Base-by-base conservation (phyloP, 2,888 invertebrate genomes). In the Tortricodes alternella region DNA sequence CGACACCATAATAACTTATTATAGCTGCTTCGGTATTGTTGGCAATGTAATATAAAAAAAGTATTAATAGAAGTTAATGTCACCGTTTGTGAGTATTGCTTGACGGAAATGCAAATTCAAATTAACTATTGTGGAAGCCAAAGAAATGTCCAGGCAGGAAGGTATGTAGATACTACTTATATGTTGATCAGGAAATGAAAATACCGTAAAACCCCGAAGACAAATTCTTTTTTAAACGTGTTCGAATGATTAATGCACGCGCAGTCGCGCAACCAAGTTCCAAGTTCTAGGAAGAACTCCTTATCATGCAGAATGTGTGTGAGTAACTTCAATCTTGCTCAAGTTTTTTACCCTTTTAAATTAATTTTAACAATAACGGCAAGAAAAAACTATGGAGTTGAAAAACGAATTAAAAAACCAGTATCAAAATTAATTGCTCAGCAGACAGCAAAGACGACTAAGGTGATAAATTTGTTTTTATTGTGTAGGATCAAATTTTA, bases 241-340 rank as follows among this genome's bases (percentile, higher is more conserved):
- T 50, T 38, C 9, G 11, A 50, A 38, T 56, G 56, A 49, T 50
- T 49, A 43, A 50, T 50, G 32, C 41, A 53, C 23, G 46, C 8
- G 6, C n/a, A n/a, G n/a, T n/a, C n/a, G n/a, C n/a, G n/a, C 16
- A 18, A 11, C 18, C 7, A 35, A 41, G 19, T 21, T 38, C 24
- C 27, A 29, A 16, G 63, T 78, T 80, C 79, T 68, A 15, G 70
- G 78, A 78, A 70, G 65, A 62, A 68, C 67, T 63, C 66, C 74
- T 77, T 77, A 61, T 76, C 76, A 68, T 59, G 62, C 63, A 63
- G 68, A 67, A 69, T 65, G 48, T 64, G 59, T 65, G 48, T 64
- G 59, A 62, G 58, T 64, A 62, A 63, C 35, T 27, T 49, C 9
- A 53, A 49, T 56, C 43, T 48, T 35, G 51, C 5, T 55, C 27